Percentiles rank a stretch among this genome's conserved stretches.
phyloP scores from a whole-genome alignment of 1,140 invertebrate genomes.

The Planococcus citri region DNA sequence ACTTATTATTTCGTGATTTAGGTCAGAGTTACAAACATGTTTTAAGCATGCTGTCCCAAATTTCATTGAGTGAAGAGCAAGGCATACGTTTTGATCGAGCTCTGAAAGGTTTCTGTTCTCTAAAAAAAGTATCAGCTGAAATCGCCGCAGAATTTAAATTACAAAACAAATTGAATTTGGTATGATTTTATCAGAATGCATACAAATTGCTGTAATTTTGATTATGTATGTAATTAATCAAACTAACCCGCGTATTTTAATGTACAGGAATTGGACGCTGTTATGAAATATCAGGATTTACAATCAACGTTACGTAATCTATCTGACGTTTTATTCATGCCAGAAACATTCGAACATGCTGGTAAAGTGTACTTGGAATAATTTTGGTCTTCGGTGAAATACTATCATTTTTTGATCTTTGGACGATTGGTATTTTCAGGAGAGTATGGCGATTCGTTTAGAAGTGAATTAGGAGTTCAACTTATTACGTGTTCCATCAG shows the following conservation, averaged over 20 bases:
- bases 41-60: neutral
- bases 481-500: neutral
- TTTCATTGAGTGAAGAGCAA: neutral
- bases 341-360: constrained; percentile 10
- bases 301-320: neutral
- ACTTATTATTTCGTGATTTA: neutral
- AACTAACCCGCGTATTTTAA: no score
- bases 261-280: neutral
- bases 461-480: constrained; percentile 1
- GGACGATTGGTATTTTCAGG: neutral
- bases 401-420: no score
- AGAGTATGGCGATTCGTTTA: constrained; percentile 3
- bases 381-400: neutral
- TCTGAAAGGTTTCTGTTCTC: neutral
- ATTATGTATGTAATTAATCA: no score
- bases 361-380: no score
- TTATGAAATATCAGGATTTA: constrained; percentile 12
- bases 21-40: constrained; percentile 11
- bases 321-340: constrained; percentile 11
- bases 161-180: constrained; percentile 12
- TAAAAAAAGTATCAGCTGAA: neutral
- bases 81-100: constrained; percentile 13
- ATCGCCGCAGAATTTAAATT: constrained; percentile 12
- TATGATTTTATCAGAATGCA: neutral
- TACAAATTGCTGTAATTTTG: neutral